Evolutionary conservation across 2,888 invertebrate genomes (phyloP), one percentile per base, ranked within the genome.

Genomic region (Agrotis clavis): DNA sequence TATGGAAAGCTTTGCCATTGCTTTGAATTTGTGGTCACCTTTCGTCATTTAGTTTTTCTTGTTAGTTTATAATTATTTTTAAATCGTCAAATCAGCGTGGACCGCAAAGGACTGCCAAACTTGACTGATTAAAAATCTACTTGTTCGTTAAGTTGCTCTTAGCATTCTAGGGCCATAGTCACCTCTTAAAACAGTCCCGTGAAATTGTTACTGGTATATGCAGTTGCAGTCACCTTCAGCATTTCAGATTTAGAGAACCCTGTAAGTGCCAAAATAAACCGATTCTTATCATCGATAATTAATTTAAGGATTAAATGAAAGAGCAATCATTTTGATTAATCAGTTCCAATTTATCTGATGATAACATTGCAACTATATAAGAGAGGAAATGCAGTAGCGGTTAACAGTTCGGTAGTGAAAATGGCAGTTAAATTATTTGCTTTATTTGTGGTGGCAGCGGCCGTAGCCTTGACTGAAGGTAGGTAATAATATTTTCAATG

Each of bases 391-490:
- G 7, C 13, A 47, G 3, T 30, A 19, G 16, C 0, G 2, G 11
- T 5, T 19, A 35, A 18, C 65, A 79, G 73, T 79, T 35, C 16
- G n/a, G 11, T 45, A n/a, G n/a, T 51, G 51, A 77, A 79, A 70
- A 82, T 82, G 84, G 66, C 81, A 19, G 48, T 48, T 18, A 67
- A 74, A 53, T 59, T 74, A 18, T 59, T 82, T 7, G 19, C 45
- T 50, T 69, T 83, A 14, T 71, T 82, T 16, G 70, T 81, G 66
- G 35, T 77, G 0, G 74, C 72, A 14, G 65, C 50, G 18, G 71
- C 14, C 6, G n/a, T 57, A 1, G 57, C 67, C 1, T 71, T 83
- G 74, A 66, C 63, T 51, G 70, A 72, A 81, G 67, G 81, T 81
- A 72, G 16, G 16, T 19, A 35, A 19, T 41, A 19, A 47, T 30